phyloP scores from a whole-genome alignment of 2,113 vertebrate species.

The Emydocephalus ijimae region DNA sequence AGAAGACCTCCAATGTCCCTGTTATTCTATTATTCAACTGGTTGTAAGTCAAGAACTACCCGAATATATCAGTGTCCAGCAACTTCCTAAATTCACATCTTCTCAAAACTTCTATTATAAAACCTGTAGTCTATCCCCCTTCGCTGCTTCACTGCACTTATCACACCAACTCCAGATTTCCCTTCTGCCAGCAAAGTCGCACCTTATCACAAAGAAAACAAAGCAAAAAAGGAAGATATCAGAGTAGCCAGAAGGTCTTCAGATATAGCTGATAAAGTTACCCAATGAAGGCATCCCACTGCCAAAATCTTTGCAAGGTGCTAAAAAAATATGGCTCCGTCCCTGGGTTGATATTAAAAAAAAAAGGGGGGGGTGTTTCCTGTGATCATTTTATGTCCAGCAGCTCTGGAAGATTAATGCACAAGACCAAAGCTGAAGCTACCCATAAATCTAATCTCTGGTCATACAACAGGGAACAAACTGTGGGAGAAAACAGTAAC shows the following conservation, averaged over 20 bases:
- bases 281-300: slow-evolving; percentile 30
- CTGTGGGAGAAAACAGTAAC: background rate
- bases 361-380: background rate
- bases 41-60: background rate
- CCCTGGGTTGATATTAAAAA: background rate
- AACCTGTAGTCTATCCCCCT: background rate
- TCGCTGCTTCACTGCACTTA: background rate
- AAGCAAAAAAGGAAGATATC: slow-evolving; percentile 22
- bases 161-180: slow-evolving; percentile 20
- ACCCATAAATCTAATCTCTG: too few species aligned
- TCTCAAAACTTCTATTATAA: background rate
- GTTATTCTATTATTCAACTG: background rate
- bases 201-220: background rate
- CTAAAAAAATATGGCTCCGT: slow-evolving; percentile 24
- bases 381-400: background rate
- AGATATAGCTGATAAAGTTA: slow-evolving; percentile 60
- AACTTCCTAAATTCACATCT: background rate
- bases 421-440: slow-evolving; percentile 14
- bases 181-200: slow-evolving; percentile 12
- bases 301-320: slow-evolving; percentile 31
- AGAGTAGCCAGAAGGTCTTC: slow-evolving; percentile 22
- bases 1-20: background rate
- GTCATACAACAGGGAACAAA: background rate
- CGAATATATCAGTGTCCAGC: background rate
- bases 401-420: background rate